A percentile compares a stretch with the other conserved stretches of the same genome.
These are phyloP conservation scores for Steatornis caripensis DNA, from an alignment of 2,113 vertebrate genomes.

Conservation along the genomic window DNA sequence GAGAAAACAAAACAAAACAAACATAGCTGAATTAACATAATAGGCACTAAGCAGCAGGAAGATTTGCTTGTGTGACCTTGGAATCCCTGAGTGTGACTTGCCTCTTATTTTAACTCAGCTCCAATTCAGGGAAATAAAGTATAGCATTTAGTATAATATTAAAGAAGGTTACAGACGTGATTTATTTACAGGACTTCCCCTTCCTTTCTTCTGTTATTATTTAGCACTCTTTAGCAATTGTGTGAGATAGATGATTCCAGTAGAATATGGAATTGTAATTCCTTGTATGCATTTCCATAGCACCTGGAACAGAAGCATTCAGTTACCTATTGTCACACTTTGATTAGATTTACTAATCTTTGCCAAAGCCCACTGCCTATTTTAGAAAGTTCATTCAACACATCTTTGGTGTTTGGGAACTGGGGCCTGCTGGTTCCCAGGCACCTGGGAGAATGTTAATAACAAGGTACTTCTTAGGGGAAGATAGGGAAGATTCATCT, in stretches of 20 bases:
- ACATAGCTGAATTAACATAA: constrained; percentile 24
- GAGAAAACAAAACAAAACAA: constrained; percentile 60
- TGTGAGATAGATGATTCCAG: neutral
- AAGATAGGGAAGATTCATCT: neutral
- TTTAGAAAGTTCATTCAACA: neutral
- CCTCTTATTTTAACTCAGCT: neutral
- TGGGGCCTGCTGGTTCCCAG: neutral
- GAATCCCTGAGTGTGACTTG: neutral
- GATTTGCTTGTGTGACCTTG: neutral
- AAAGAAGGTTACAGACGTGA: neutral
- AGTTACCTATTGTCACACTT: neutral
- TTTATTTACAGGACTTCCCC: neutral
- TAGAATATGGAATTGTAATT: neutral
- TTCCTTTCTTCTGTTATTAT: neutral
- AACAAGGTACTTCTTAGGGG: neutral
- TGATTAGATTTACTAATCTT: neutral
- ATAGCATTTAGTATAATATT: neutral
- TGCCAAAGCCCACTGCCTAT: neutral
- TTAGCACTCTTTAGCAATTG: neutral
- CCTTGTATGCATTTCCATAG: neutral
- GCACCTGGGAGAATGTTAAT: neutral
- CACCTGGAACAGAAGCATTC: neutral
- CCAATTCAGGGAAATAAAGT: neutral
- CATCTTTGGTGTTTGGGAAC: neutral
- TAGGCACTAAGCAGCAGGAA: neutral